Percentiles rank a stretch among this genome's conserved stretches.
phyloP scores from a whole-genome alignment of 2,797 vertebrate genomes.

The Cyclopterus lumpus region DNA sequence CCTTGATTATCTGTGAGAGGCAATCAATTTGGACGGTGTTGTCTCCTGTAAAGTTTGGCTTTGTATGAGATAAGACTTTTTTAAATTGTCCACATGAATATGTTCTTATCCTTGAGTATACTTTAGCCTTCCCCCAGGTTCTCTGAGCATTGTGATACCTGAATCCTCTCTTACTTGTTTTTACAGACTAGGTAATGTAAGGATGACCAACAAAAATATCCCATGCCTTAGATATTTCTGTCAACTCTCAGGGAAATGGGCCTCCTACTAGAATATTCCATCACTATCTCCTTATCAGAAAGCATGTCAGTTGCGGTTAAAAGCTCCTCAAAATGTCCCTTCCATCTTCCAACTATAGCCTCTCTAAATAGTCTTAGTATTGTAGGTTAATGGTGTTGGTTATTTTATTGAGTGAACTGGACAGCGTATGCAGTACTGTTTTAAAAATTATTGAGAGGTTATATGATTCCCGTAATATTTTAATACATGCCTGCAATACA shows the following conservation, averaged over 20 bases:
- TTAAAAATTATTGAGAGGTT: constrained; percentile 50
- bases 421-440: constrained; percentile 31
- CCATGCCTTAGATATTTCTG: constrained; percentile 13
- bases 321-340: constrained; percentile 49
- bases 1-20: background rate
- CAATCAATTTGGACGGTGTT: background rate
- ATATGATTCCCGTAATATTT: constrained; percentile 31
- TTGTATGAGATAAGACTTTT: background rate
- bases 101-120: background rate
- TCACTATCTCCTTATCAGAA: constrained; percentile 54
- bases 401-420: constrained; percentile 60
- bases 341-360: constrained; percentile 56
- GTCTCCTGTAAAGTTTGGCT: background rate
- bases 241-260: constrained; percentile 33
- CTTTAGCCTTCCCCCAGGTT: background rate
- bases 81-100: background rate
- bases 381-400: constrained; percentile 54
- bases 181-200: constrained; percentile 18
- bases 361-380: constrained; percentile 54
- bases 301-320: constrained; percentile 49
- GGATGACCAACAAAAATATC: constrained; percentile 27
- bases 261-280: constrained; percentile 49
- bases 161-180: constrained; percentile 6
- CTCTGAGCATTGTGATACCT: constrained; percentile 1
- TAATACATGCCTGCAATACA: constrained; percentile 35